Conservation (phyloP, 2,797 vertebrate species). For the Aselliscus stoliczkanus region DNA sequence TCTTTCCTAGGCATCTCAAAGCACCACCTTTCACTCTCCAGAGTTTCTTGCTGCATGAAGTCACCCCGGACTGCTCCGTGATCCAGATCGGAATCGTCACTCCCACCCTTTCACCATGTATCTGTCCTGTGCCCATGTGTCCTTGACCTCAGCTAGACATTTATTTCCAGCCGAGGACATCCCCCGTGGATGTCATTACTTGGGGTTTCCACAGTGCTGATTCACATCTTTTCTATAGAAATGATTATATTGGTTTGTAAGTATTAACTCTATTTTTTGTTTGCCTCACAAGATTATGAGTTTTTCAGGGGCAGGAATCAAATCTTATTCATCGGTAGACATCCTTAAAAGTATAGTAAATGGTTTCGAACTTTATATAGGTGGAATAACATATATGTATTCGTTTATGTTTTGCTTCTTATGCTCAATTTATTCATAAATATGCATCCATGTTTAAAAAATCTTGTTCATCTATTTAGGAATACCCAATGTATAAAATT, state of each 20-base stretch:
- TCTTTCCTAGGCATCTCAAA: background rate
- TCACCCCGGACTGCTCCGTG: background rate
- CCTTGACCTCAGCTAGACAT: background rate
- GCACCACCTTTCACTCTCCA: background rate
- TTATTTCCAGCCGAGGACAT: background rate
- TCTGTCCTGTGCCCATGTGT: rapidly evolving
- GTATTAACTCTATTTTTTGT: background rate
- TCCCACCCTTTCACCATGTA: background rate
- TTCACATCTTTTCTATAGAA: background rate
- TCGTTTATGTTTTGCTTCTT: background rate
- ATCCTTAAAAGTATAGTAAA: background rate
- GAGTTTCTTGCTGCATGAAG: too few species aligned
- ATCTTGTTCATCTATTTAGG: background rate
- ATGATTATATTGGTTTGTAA: background rate
- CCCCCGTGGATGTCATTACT: background rate
- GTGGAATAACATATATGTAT: background rate
- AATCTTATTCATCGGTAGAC: background rate
- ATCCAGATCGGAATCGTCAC: background rate
- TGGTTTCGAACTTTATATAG: background rate
- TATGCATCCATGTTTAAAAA: background rate
- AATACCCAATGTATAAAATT: background rate
- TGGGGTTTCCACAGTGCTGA: background rate
- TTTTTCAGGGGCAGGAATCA: background rate
- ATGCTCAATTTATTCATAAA: background rate
- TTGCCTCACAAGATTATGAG: background rate